Evolutionary conservation across 2,797 vertebrate species (phyloP), one percentile per base, ranked within the genome.

Genomic region (Sebastes minor): DNA sequence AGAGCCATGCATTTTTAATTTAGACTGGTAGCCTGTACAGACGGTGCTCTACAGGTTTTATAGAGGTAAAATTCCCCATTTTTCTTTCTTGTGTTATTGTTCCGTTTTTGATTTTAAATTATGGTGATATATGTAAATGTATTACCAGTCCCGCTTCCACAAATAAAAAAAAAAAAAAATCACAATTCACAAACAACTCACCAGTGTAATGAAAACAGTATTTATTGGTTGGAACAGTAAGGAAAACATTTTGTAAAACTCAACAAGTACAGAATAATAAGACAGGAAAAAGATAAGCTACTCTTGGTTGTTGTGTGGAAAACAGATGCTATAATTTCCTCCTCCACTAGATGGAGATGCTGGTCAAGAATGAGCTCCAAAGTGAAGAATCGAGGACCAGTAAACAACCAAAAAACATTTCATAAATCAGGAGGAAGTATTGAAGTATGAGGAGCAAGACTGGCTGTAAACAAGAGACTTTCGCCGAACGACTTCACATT

Each of bases 341-440:
- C 2, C 1, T 76, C 92, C 94, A 90, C 89, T 88, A 93, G 92
- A 87, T 93, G 92, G 91, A 65, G 91, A 64, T 92, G 88, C 89
- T 89, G 71, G 57, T 74, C 81, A 89, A 88, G 71, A 82, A 49
- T 76, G 60, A 71, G 38, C 8, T 5, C 6, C 8, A 28, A 27
- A 28, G 23, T 60, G 38, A 81, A 87, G 57, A 91, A 76, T 61
- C 53, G 71, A 76, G 22, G n/a, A 78, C 4, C 59, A 81, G 76
- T 74, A 83, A 75, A 84, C 69, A 84, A 80, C 49, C 20, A 69
- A 71, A 52, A 87, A 74, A 46, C 57, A 38, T 69, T 28, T 32
- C 4, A 78, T 56, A 25, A 88, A 86, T 80, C 18, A 79, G 71
- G 28, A 68, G 38, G 22, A 86, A 81, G 61, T 12, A 66, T 8